A percentile compares a stretch with the other conserved stretches of the same genome.
phyloP scores from a whole-genome alignment of 2,113 vertebrate species.

The Mesocricetus auratus region DNA sequence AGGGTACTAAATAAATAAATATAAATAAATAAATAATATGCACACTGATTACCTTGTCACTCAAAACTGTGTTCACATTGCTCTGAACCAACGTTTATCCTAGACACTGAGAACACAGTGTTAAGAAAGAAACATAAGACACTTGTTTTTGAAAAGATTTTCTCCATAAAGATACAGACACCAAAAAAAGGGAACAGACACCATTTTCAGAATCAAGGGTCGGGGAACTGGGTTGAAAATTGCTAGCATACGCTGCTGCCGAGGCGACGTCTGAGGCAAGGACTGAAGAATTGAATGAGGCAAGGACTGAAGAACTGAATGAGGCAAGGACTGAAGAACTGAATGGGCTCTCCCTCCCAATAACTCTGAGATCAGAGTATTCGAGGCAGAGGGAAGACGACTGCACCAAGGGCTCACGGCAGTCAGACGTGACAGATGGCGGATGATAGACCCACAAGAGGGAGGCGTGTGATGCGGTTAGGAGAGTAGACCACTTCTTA shows the following conservation, averaged over 20 bases:
- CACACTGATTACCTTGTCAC: conserved; percentile 32
- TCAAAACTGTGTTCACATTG: conserved; percentile 10
- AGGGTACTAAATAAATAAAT: not conserved
- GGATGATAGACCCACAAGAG: not conserved
- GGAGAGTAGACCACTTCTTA: not conserved
- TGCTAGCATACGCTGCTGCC: not conserved
- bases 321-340: not conserved
- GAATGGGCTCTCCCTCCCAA: not conserved
- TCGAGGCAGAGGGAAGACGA: conserved; percentile 16
- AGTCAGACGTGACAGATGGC: not conserved
- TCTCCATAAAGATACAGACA: conserved; percentile 28
- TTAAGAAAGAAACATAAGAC: not conserved
- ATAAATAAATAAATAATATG: conserved; percentile 30
- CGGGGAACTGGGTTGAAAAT: not conserved
- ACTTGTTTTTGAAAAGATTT: not conserved
- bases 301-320: conserved; percentile 14
- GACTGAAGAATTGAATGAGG: conserved; percentile 34
- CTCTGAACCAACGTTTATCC: conserved; percentile 28
- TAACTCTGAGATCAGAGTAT: not conserved
- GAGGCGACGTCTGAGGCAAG: conserved; percentile 20
- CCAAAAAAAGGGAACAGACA: conserved; percentile 17
- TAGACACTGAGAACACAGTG: not conserved
- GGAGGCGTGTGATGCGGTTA: not conserved
- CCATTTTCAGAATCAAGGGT: not conserved
- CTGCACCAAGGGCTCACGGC: not conserved